Conservation (phyloP, 2,797 vertebrate genomes). For the Oophaga sylvatica region DNA sequence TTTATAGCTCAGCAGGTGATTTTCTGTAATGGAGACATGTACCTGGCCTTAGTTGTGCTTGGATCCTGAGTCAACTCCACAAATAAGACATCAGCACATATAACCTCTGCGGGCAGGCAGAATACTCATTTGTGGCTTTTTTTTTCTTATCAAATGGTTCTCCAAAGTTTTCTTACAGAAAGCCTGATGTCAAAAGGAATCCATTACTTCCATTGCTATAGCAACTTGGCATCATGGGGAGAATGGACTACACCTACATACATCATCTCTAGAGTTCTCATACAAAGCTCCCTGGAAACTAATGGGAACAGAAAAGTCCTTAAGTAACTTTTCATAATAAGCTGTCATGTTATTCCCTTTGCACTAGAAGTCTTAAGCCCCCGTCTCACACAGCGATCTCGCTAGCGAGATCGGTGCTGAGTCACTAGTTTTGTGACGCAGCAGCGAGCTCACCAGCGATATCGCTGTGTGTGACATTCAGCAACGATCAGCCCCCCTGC, state of each 20-base stretch:
- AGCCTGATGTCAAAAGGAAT: slow-evolving; percentile 5
- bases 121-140: neutral
- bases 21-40: no score
- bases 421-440: no score
- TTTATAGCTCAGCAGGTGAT: no score
- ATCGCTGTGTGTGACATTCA: no score
- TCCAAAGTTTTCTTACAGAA: neutral
- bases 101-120: neutral
- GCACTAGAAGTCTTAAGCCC: no score
- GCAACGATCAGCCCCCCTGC: no score
- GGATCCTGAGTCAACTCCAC: no score
- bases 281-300: neutral
- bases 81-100: neutral
- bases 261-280: neutral
- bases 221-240: slow-evolving; percentile 6
- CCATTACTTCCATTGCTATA: slow-evolving; percentile 10
- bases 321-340: neutral
- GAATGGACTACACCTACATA: slow-evolving; percentile 5
- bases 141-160: neutral
- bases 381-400: no score
- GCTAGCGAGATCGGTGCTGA: no score
- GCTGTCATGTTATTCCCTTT: no score
- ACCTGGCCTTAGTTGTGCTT: neutral
- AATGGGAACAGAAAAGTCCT: neutral
- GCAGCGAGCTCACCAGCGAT: no score